These are phyloP conservation scores for Aldrovandia affinis DNA, from an alignment of 2,797 vertebrate species.

Conservation along the genomic window DNA sequence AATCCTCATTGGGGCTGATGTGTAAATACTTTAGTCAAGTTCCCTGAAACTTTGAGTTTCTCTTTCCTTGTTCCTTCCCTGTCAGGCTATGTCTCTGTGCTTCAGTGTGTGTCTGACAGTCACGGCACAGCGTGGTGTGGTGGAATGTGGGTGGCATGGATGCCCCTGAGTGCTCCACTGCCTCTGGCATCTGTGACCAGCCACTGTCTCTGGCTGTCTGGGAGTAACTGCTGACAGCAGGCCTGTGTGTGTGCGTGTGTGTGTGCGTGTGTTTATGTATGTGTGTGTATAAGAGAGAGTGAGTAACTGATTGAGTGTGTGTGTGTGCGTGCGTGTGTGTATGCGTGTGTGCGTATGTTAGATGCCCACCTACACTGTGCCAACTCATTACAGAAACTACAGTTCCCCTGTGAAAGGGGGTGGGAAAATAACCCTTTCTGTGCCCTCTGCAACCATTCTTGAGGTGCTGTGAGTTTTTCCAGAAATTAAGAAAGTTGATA, in stretches of 20 bases:
- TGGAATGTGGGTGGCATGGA: background rate
- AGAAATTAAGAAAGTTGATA: background rate
- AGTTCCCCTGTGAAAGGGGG: background rate
- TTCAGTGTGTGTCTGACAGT: conserved; percentile 5
- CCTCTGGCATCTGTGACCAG: background rate
- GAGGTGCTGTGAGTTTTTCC: background rate
- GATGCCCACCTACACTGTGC: background rate
- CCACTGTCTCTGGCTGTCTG: background rate
- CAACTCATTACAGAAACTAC: background rate
- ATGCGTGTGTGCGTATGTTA: background rate
- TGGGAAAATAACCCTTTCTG: background rate
- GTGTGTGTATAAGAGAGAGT: too few species aligned
- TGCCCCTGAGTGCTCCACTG: background rate
- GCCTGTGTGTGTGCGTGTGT: background rate
- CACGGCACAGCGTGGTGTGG: background rate
- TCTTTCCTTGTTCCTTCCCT: background rate
- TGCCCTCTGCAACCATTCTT: background rate
- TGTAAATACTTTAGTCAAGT: background rate
- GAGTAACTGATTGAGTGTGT: background rate
- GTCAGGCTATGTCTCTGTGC: conserved; percentile 9
- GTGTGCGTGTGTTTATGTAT: background rate
- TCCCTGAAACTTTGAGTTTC: background rate
- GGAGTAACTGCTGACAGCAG: background rate
- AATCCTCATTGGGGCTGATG: background rate
- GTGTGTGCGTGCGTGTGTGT: background rate